phyloP scores from a whole-genome alignment of 1,140 invertebrate species.

The Scaptomyza hsui region DNA sequence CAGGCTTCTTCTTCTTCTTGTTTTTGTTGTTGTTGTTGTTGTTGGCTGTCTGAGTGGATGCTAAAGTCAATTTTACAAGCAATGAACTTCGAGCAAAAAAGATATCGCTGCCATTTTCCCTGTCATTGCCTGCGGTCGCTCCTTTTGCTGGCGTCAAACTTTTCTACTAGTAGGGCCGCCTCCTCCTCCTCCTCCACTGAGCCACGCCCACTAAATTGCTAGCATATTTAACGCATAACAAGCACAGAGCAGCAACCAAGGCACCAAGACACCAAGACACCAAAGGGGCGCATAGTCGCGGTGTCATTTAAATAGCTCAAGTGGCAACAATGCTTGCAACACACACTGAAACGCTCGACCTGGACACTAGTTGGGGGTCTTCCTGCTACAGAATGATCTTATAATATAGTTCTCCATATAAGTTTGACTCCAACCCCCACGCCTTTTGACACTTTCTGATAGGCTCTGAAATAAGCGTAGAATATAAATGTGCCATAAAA shows the following conservation, averaged over 20 bases:
- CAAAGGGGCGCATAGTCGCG: background rate
- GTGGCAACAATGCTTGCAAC: slow-evolving; percentile 33
- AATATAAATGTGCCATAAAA: slow-evolving; percentile 29
- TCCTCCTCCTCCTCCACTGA: background rate
- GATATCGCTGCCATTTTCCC: slow-evolving; percentile 51
- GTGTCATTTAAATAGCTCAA: slow-evolving; percentile 73
- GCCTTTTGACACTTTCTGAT: slow-evolving; percentile 40
- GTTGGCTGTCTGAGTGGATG: slow-evolving; percentile 34
- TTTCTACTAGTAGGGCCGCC: slow-evolving; percentile 54
- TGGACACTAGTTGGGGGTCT: slow-evolving; percentile 33
- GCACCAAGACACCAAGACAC: background rate
- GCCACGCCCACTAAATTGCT: slow-evolving; percentile 75
- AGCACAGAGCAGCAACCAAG: slow-evolving; percentile 25
- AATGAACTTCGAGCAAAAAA: slow-evolving; percentile 68
- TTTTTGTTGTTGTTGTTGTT: slow-evolving; percentile 20
- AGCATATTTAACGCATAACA: slow-evolving; percentile 54
- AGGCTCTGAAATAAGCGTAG: slow-evolving; percentile 20
- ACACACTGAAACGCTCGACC: background rate
- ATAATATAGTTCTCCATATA: slow-evolving; percentile 7
- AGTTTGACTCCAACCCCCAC: slow-evolving; percentile 26
- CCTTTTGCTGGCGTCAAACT: slow-evolving; percentile 62
- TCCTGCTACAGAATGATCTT: slow-evolving; percentile 18
- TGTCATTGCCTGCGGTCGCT: slow-evolving; percentile 30
- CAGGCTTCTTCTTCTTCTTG: slow-evolving; percentile 43
- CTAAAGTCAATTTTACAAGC: slow-evolving; percentile 79